These are phyloP conservation scores for Echinometra lucunter DNA, from an alignment of 53 echinoderm and acorn worm genomes.

Conservation along the genomic window DNA sequence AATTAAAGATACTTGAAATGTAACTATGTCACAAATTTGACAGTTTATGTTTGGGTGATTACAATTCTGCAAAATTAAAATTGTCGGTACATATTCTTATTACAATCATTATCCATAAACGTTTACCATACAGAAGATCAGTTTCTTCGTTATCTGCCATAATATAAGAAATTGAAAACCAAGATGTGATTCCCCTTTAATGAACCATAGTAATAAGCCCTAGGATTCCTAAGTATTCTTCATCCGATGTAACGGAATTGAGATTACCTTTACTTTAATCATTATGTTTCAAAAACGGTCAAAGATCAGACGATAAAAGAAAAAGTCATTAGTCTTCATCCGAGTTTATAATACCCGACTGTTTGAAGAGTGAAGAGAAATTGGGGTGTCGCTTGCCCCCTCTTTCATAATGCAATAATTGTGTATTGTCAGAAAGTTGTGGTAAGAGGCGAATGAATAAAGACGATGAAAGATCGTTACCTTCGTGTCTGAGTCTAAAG, in stretches of 20 bases:
- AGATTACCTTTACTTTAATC: neutral
- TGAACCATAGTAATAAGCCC: neutral
- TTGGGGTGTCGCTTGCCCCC: neutral
- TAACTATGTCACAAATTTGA: no score
- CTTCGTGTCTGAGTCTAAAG: neutral
- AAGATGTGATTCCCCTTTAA: no score
- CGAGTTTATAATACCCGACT: conserved; percentile 10
- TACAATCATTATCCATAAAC: no score
- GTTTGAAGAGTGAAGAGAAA: neutral
- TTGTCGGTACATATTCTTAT: no score
- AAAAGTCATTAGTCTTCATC: neutral
- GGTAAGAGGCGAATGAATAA: conserved; percentile 1
- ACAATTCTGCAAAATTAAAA: no score
- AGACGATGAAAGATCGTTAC: conserved; percentile 7
- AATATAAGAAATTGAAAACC: no score
- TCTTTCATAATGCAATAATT: neutral
- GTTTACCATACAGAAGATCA: no score
- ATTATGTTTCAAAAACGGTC: neutral
- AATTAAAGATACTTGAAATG: no score
- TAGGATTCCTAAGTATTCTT: neutral
- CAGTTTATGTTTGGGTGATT: no score
- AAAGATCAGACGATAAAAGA: conserved; percentile 8
- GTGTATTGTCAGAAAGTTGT: neutral
- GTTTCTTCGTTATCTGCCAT: no score
- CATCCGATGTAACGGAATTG: conserved; percentile 3